Conservation (phyloP, 2,113 vertebrate genomes). For the Callionymus lyra region DNA sequence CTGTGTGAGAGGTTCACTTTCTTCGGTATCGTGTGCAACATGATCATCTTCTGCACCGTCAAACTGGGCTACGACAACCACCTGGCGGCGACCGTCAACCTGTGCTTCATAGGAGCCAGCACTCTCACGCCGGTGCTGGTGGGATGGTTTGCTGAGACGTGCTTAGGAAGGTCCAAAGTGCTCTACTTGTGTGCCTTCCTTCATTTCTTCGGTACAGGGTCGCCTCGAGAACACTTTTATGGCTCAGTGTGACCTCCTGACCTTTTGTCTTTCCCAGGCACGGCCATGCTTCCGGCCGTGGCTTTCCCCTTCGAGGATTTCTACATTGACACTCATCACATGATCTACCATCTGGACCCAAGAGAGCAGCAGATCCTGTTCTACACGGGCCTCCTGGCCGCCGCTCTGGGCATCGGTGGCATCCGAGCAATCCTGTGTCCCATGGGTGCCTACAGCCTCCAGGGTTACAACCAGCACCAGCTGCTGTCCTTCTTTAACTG, state of each 20-base stretch:
- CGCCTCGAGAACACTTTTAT: background rate
- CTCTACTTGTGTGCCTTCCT: constrained; percentile 76
- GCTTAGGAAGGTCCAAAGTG: constrained; percentile 70
- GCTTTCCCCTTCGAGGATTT: constrained; percentile 86
- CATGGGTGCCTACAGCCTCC: constrained; percentile 67
- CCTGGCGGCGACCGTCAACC: constrained; percentile 77
- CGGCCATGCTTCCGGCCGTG: constrained; percentile 75
- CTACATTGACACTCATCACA: constrained; percentile 67
- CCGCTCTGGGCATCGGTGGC: constrained; percentile 77
- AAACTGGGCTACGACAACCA: constrained; percentile 76
- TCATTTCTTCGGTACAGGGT: constrained; percentile 87
- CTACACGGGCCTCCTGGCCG: constrained; percentile 71
- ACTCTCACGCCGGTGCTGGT: constrained; percentile 68
- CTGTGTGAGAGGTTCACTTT: constrained; percentile 84
- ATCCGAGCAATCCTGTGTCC: constrained; percentile 79
- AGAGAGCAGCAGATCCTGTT: constrained; percentile 74
- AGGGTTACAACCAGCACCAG: constrained; percentile 65
- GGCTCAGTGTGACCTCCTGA: background rate
- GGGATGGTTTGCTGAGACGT: constrained; percentile 76
- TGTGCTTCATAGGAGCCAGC: constrained; percentile 81
- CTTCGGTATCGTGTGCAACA: constrained; percentile 85
- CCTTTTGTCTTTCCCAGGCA: constrained; percentile 59
- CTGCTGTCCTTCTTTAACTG: constrained; percentile 83
- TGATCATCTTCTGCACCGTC: constrained; percentile 83
- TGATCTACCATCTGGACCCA: constrained; percentile 60